Evolutionary conservation across 2,797 vertebrate genomes (phyloP).

Genomic region (Cryptoblepharus egeriae): DNA sequence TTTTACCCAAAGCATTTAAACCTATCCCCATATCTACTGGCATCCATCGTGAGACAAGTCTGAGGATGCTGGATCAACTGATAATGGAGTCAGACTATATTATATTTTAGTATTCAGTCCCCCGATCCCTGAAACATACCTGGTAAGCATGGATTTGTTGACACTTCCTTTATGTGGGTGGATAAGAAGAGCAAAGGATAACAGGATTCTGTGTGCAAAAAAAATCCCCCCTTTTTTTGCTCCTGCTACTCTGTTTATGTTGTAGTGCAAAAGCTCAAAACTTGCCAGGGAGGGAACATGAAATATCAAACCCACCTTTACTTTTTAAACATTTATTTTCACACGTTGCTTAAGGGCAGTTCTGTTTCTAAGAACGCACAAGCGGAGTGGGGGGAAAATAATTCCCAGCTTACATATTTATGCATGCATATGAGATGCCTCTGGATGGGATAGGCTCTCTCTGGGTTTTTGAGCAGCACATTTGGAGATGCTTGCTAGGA

Average conservation of each 20-base stretch:
- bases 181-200: not conserved
- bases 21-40: too few relatives aligned
- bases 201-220: not conserved
- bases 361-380: constrained; percentile 17
- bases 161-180: not conserved
- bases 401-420: constrained; percentile 10
- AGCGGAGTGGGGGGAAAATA: not conserved
- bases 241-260: constrained; percentile 3
- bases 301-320: constrained; percentile 32
- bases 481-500: constrained; percentile 21
- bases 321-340: constrained; percentile 27
- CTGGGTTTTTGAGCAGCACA: not conserved
- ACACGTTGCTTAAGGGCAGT: not conserved
- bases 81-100: too few relatives aligned
- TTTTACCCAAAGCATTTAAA: too few relatives aligned
- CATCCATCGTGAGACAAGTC: too few relatives aligned
- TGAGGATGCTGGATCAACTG: too few relatives aligned
- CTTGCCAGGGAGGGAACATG: constrained; percentile 11
- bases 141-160: not conserved
- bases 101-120: too few relatives aligned
- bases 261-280: constrained; percentile 26
- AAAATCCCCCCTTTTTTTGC: not conserved
- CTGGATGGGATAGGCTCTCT: not conserved
- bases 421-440: not conserved
- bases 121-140: too few relatives aligned